Base-by-base conservation (phyloP, 2,797 vertebrate species). In the Pseudomugil gertrudae region DNA sequence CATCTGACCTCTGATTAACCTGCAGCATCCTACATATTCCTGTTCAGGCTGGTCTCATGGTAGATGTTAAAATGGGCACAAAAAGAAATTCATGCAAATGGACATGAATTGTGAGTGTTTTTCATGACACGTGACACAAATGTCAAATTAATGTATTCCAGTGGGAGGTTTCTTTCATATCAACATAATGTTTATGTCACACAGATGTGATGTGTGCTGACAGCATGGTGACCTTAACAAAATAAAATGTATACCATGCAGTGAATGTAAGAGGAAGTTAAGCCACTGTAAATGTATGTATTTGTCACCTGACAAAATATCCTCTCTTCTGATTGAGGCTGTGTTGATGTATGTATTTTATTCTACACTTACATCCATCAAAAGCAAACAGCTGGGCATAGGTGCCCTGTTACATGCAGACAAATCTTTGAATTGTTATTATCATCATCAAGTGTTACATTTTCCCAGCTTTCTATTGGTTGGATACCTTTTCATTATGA, bases 1-100 rank as follows among this genome's bases (percentile, higher is more conserved):
- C 51, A 30, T 11, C 35, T 75, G 68, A 71, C 58, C 33, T 30
- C 59, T 70, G 33, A 59, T 33, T 68, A 71, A 78, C 71, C 71
- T 77, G 74, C 53, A 30, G 38, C n/a, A 1, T 63, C 43, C 32
- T 45, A 14, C 61, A 58, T 74, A 56, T 43, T 63, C 65, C 36
- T 50, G 68, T 72, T 29, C n/a, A 23, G 19, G 19, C 53, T 6
- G 29, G 9, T 55, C 30, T 35, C 53, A 33, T 21, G n/a, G 30
- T 15, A 17, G 24, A 61, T 24, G 10, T 21, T 48, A 0, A 14
- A 2, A 48, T 33, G 21, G 6, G 58, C 29, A 50, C 45, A 6
- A 48, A 47, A 33, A 29, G 9, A 60, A 30, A 8, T n/a, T 47
- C 57, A 14, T 21, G 40, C 27, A 21, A n/a, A 4, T n/a, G 27